Conservation (phyloP, 2,888 invertebrate genomes). For the Tetranychus truncatus region DNA sequence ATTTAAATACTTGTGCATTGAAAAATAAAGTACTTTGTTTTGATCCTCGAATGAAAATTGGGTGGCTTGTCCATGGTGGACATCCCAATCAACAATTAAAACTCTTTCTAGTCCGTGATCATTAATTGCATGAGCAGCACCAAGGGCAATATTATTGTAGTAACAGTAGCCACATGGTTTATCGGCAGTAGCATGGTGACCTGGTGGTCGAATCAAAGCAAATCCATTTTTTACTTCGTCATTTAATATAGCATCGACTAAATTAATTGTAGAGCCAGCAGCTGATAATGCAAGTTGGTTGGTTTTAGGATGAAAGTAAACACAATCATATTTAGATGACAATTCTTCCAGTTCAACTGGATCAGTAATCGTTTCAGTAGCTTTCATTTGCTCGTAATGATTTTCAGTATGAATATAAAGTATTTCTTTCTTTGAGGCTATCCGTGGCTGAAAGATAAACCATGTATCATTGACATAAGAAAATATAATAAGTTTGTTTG, state of each 20-base stretch:
- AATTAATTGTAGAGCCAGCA: constrained; percentile 56
- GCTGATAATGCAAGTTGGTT: constrained; percentile 56
- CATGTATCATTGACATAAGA: too few species aligned
- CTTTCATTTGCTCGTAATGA: constrained; percentile 47
- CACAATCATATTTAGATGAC: constrained; percentile 53
- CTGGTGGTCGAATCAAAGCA: constrained; percentile 64
- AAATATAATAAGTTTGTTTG: too few species aligned
- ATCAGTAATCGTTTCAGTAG: constrained; percentile 42
- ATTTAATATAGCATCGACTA: constrained; percentile 49
- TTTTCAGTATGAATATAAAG: constrained; percentile 46
- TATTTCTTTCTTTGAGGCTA: constrained; percentile 51
- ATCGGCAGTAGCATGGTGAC: constrained; percentile 74
- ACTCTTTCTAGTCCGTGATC: constrained; percentile 39
- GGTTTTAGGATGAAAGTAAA: constrained; percentile 64
- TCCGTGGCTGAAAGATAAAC: constrained; percentile 28
- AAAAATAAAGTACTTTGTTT: constrained; percentile 81
- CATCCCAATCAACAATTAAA: constrained; percentile 83
- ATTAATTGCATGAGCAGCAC: constrained; percentile 54
- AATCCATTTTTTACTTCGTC: constrained; percentile 52
- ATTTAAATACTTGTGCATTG: constrained; percentile 84
- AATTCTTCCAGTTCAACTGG: constrained; percentile 46
- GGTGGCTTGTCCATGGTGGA: constrained; percentile 87
- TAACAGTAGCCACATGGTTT: constrained; percentile 75
- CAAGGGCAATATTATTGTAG: constrained; percentile 80
- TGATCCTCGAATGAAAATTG: constrained; percentile 73